Base-by-base conservation (phyloP, 30 jellyfish, hydroid and myxozoan species). In the Cassiopea xamachana region DNA sequence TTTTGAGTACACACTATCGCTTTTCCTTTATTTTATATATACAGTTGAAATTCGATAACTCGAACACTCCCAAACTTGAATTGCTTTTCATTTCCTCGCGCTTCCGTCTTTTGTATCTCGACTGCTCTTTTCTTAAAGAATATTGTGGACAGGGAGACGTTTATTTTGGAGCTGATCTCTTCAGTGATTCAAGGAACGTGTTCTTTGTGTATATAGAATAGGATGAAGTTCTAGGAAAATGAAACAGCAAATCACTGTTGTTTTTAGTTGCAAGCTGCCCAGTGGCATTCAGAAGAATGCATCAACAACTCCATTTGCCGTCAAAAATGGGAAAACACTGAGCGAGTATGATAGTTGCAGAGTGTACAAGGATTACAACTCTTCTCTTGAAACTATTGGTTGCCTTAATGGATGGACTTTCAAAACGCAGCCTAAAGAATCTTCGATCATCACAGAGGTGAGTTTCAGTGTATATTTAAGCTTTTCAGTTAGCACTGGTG, bases 381-480 rank as follows among this genome's bases (percentile, higher is more conserved):
- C 96, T 3, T 68, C 48, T 81, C 93, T 97, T 13, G 72, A 51
- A 46, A 62, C 84, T 13, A 73, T 89, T 17, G 90, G 73, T 44
- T 94, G 98, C 77, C 97, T 97, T 5, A 90, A 94, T 62, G 98
- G 98, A 77, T 94, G 98, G 98, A 50, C 74, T 49, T 94, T 94
- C 81, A 82, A 79, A 48, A 64, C 92, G 19, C 85, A 82, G 48
- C 91, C 92, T 4, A 73, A 85, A 69, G 98, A 90, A 69, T 73
- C 97, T 0, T 78, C 97, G 1, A 94, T 94, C 49, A 89, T 90
- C 1, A 67, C 96, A 16, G 98, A 94, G 98, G 98, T 93, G 64
- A 8, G 83, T 46, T 13, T 44, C 39, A 27, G 39, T 27, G 39
- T 27, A 27, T 27, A 27, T 27, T 27, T 27, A 0, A 27, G 39